phyloP scores from a whole-genome alignment of 92 coral and sea anemone genomes.

The Nematostella vectensis region DNA sequence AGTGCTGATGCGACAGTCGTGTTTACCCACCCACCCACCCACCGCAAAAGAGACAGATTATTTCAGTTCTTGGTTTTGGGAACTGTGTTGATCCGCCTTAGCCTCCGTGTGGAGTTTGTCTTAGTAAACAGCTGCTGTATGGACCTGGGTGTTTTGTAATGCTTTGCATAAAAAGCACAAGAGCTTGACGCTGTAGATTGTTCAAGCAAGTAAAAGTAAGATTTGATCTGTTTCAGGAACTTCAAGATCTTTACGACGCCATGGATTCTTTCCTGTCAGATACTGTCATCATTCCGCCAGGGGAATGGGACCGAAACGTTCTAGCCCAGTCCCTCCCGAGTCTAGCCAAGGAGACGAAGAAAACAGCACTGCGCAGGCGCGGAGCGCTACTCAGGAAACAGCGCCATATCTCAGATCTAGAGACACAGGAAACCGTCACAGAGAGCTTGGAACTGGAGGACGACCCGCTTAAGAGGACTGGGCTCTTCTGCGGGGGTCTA shows the following conservation, averaged over 20 bases:
- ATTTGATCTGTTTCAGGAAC: constrained; percentile 38
- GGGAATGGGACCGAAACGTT: constrained; percentile 90
- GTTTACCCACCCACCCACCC: no score
- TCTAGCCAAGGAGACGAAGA: constrained; percentile 59
- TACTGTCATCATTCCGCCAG: constrained; percentile 88
- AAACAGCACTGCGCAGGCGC: constrained; percentile 52
- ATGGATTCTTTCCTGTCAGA: constrained; percentile 57
- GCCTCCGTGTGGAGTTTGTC: no score
- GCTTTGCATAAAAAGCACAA: no score
- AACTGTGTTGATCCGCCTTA: no score
- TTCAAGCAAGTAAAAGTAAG: no score
- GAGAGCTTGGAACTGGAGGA: constrained; percentile 33
- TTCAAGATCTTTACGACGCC: constrained; percentile 50
- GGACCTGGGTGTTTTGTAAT: no score
- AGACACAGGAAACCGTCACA: constrained; percentile 2
- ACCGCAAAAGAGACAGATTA: no score
- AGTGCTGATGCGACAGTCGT: no score
- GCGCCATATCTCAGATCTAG: background rate
- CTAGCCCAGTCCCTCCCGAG: constrained; percentile 81
- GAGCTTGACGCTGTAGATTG: no score
- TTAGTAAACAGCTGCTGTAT: no score
- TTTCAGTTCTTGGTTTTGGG: no score
- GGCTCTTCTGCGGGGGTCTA: constrained; percentile 91
- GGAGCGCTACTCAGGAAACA: constrained; percentile 25
- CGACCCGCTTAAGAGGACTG: constrained; percentile 80